Conservation (phyloP, 2,797 vertebrate species). For the Enteromius fasciolatus region DNA sequence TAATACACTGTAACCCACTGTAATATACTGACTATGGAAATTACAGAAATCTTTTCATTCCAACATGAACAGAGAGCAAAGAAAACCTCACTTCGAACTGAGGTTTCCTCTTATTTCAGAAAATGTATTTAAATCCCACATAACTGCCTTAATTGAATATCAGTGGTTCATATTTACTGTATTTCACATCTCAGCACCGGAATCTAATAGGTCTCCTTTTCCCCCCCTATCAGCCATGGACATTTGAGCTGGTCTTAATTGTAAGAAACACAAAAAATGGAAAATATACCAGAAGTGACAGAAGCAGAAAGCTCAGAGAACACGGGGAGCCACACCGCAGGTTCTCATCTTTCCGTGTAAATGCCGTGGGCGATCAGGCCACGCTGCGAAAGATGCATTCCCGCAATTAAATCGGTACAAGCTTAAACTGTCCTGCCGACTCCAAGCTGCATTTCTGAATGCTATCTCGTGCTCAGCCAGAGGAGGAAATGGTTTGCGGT, state of each 20-base stretch:
- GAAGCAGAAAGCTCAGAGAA: conserved; percentile 32
- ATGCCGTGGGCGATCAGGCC: conserved; percentile 8
- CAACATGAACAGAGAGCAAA: neutral
- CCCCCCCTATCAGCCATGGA: neutral
- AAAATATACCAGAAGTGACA: neutral
- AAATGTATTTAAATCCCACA: conserved; percentile 8
- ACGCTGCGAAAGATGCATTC: conserved; percentile 35
- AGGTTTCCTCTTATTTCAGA: neutral
- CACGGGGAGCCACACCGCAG: conserved; percentile 24
- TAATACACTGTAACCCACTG: neutral
- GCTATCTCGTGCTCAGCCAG: conserved; percentile 4
- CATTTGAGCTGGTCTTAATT: conserved; percentile 30
- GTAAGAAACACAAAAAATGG: conserved; percentile 13
- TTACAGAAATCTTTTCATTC: neutral
- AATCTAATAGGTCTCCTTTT: neutral
- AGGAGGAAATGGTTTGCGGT: conserved; percentile 7
- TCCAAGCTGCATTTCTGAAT: conserved; percentile 12
- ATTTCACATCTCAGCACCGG: neutral
- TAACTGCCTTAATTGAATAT: neutral
- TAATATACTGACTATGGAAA: neutral
- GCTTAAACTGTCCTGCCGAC: conserved; percentile 28
- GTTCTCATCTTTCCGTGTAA: conserved; percentile 14
- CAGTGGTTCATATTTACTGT: neutral
- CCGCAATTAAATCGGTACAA: conserved; percentile 44
- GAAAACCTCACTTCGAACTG: neutral